Base-by-base conservation (phyloP, 2,888 invertebrate species). In the Daptonema setosum region DNA sequence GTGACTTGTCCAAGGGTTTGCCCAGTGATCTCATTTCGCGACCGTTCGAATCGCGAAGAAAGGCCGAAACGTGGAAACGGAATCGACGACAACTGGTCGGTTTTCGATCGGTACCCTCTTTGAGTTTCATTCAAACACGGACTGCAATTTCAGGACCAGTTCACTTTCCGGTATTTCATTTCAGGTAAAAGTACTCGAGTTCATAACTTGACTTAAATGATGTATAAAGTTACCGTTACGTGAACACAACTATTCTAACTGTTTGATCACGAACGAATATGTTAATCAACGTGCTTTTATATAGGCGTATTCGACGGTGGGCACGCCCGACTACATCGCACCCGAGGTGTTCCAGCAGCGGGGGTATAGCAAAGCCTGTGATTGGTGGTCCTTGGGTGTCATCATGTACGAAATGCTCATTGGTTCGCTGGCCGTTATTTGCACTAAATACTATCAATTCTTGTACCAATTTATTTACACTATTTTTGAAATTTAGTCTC, bases 391-490 rank as follows among this genome's bases (percentile, higher is more conserved):
- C 60, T 78, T 99, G 58, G 97, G 97, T 28, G 97, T 99, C 58
- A 97, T 97, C 67, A 97, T 99, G 97, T 97, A 95, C 75, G 97
- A 99, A 77, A 99, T 99, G 97, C 78, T 99, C 64, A 97, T 97
- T 75, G 95, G 81, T 80, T 68, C 67, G 75, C 63, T 52, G 3
- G 1, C 3, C 17, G 28, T 11, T n/a, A 22, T n/a, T 41, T 22
- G n/a, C n/a, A n/a, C n/a, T n/a, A n/a, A n/a, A n/a, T n/a, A n/a
- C n/a, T n/a, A n/a, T n/a, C n/a, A n/a, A n/a, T n/a, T n/a, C n/a
- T n/a, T n/a, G n/a, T n/a, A n/a, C n/a, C n/a, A n/a, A n/a, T n/a
- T n/a, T n/a, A n/a, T n/a, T n/a, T n/a, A n/a, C n/a, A n/a, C n/a
- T n/a, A n/a, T n/a, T n/a, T n/a, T n/a, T 52, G n/a, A 30, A 29